Percentiles rank a stretch among this genome's conserved stretches.
phyloP scores from a whole-genome alignment of 2,888 invertebrate species.

The Thelaira solivaga region DNA sequence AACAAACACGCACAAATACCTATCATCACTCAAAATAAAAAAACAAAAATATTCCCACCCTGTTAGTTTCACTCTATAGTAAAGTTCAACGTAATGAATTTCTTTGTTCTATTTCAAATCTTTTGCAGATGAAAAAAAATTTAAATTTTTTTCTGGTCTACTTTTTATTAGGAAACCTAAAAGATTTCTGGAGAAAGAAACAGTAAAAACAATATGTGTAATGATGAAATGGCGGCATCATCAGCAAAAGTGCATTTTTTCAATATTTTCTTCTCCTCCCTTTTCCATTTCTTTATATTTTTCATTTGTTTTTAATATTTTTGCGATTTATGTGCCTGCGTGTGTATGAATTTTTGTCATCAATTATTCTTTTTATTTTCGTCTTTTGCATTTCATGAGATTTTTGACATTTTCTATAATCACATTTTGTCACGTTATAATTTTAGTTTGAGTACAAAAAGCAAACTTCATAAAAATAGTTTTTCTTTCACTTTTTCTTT shows the following conservation, averaged over 20 bases:
- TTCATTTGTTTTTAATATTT: background rate
- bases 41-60: slow-evolving; percentile 12
- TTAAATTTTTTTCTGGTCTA: background rate
- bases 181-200: background rate
- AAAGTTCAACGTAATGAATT: slow-evolving; percentile 21
- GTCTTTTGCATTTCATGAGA: background rate
- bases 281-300: background rate
- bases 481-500: background rate
- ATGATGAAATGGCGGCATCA: slow-evolving; percentile 14
- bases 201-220: slow-evolving; percentile 33
- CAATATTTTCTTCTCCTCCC: background rate
- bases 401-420: slow-evolving; percentile 54
- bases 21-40: slow-evolving; percentile 38
- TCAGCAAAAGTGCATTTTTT: slow-evolving; percentile 18
- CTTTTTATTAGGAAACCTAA: background rate
- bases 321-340: background rate
- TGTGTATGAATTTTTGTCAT: slow-evolving; percentile 11
- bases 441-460: background rate
- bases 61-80: slow-evolving; percentile 3
- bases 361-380: background rate
- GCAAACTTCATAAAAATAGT: background rate
- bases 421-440: slow-evolving; percentile 57
- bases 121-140: slow-evolving; percentile 25
- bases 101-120: slow-evolving; percentile 25
- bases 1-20: slow-evolving; percentile 28